Evolutionary conservation across 1,140 invertebrate species (phyloP), one percentile per base, ranked within the genome.

Genomic region (Drosophila sucinea): DNA sequence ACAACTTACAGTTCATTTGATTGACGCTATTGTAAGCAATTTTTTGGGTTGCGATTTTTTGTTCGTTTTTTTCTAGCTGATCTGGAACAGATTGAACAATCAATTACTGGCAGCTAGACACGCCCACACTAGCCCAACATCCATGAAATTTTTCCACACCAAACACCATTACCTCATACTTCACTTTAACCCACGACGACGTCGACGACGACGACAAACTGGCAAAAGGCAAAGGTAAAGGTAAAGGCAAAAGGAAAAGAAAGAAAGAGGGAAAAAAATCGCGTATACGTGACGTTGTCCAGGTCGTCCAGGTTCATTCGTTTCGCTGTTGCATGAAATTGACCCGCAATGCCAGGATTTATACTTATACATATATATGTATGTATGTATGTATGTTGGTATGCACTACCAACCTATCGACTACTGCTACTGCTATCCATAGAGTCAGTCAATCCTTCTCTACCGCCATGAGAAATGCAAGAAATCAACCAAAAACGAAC

Each of bases 71-170:
- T 33, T 76, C 60, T 77, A 76, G 73, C 77, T 83, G 83, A 87
- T 83, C 83, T 87, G 83, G 79, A 87, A 87, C 84, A 89, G 83
- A 87, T 87, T 87, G 83, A 87, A 89, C 84, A 87, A 87, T 87
- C 83, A 87, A 87, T 87, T 87, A 87, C 83, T 84, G 83, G 79
- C 84, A 54, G 73, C 71, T 75, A 82, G 79, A 64, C 75, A 82
- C 83, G 76, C 84, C 84, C 83, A 79, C 66, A 27, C 25, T 35
- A 38, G 57, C 60, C 60, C 55, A 47, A 54, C 38, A 51, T 51
- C 44, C 25, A 51, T 51, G 44, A 51, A 51, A 51, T 51, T 51
- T 51, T 25, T 51, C 23, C 23, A 51, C 44, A 51, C n/a, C 7
- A 2, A 11, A 11, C 35, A 7, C 8, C 35, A 38, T 38, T 41